Conservation (phyloP, 2,888 invertebrate species). For the Hedychridium roseum region DNA sequence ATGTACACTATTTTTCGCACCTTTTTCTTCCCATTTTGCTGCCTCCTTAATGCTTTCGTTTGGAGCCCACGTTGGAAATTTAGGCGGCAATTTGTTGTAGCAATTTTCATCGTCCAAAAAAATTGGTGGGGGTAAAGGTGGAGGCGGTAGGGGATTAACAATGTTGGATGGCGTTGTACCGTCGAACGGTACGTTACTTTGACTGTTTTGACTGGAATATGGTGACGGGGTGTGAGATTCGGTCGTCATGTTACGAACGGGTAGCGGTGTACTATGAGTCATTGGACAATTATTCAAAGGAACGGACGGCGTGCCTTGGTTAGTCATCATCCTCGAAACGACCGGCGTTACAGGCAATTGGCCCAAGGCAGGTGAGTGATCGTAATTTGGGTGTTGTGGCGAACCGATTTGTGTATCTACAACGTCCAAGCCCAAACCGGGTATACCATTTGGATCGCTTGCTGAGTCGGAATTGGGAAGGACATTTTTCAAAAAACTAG, state of each 20-base stretch:
- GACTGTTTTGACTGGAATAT: conserved; percentile 60
- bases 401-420: conserved; percentile 41
- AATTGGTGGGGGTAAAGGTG: conserved; percentile 61
- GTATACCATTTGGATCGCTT: conserved; percentile 50
- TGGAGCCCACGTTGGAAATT: conserved; percentile 64
- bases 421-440: conserved; percentile 56
- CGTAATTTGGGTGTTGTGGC: conserved; percentile 51
- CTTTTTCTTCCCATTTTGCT: conserved; percentile 58
- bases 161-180: conserved; percentile 39
- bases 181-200: conserved; percentile 51
- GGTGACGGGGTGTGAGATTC: conserved; percentile 59
- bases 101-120: conserved; percentile 61
- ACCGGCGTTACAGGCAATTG: conserved; percentile 47
- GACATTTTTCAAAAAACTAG: conserved; percentile 69
- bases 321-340: conserved; percentile 41
- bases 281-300: conserved; percentile 48
- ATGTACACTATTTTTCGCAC: conserved; percentile 27
- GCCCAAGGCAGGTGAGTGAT: conserved; percentile 66
- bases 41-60: conserved; percentile 53
- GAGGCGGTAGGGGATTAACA: conserved; percentile 58
- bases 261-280: conserved; percentile 55
- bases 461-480: conserved; percentile 63
- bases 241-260: conserved; percentile 47
- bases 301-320: conserved; percentile 34
- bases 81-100: conserved; percentile 63